Base-by-base conservation (phyloP, 2,113 vertebrate genomes). In the Natator depressus region DNA sequence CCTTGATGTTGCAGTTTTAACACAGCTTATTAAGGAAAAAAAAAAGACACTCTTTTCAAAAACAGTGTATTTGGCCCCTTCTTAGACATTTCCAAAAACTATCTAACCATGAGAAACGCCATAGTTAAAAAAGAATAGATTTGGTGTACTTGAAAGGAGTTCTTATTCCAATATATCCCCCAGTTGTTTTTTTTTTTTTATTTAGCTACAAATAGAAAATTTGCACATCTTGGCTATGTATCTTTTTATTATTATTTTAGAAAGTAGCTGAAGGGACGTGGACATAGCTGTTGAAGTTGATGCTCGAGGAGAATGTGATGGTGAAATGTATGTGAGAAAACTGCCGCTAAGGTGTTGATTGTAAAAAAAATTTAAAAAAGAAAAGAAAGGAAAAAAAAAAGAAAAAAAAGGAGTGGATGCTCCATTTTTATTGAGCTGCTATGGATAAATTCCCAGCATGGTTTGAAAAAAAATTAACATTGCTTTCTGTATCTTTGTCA, bases 381-480 rank as follows among this genome's bases (percentile, higher is more conserved):
- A 95, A 96, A 69, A 91, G 95, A 76, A 94, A 96, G 96, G 97
- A 97, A 97, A 85, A 79, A 94, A 88, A 92, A 91, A 82, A 94
- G 96, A 98, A 97, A 98, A 88, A 96, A 96, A 96, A 97, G 97
- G 98, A 98, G 98, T 97, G 93, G 87, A 98, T 98, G 98, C 99
- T 98, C 98, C 98, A 93, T 98, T 97, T 98, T 96, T 98, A 98
- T 98, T 98, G 98, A 98, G 99, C 99, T 99, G 99, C 99, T 99
- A 99, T 99, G 98, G 98, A 98, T 97, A 98, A 98, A 99, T 99
- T 98, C 98, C 99, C 99, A 98, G 98, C 99, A 98, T 98, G 97
- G 98, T 98, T 98, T 98, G 96, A 98, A 98, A 97, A 97, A 98
- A 95, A 96, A 98, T 95, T 98, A 97, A 98, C 98, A 98, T 98